Base-by-base conservation (phyloP, 92 coral and sea anemone genomes). In the Galaxea fascicularis region DNA sequence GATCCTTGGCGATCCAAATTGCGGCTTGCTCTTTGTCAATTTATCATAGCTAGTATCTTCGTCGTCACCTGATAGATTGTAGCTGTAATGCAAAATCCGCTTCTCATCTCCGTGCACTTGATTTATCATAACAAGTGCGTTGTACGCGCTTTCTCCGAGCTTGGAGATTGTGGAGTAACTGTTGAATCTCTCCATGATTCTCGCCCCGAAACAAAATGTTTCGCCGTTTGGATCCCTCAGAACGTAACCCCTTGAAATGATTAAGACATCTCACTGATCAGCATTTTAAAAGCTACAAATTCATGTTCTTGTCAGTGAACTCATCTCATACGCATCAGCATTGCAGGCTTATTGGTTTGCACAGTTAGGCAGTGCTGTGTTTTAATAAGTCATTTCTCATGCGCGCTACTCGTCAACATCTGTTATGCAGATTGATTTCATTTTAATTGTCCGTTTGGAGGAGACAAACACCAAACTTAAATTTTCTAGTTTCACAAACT, bases 21-120 rank as follows among this genome's bases (percentile, higher is more conserved):
- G 4, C 4, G 70, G n/a, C 27, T 31, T 18, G 17, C n/a, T 59
- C 57, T 22, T 82, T 14, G 26, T 58, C 28, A 82, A 27, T 8
- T 27, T 27, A 28, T 71, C 57, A 22, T 35, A 52, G 49, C 54
- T 30, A 60, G 30, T 71, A 12, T 57, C 79, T 10, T 28, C 46
- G 46, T 53, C 79, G 28, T 54, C 41, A 4, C 17, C 46, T 20
- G 65, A 53, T 14, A 94, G 67, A 29, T 94, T 94, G 87, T 94
- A 94, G 56, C 98, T 94, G 70, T 91, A 94, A 10, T 91, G 93
- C 29, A 89, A 30, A 29, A 90, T 89, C 4, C 89, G 82, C 20
- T 77, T 80, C 52, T 89, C 86, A 21, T 79, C 83, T 10, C 82
- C 83, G 60, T 63, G 59, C 18, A 86, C 54, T 71, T 77, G 73